Percentiles rank a stretch among this genome's conserved stretches.
Conservation (phyloP, 2,797 vertebrate species). For the Setipinna tenuifilis region DNA sequence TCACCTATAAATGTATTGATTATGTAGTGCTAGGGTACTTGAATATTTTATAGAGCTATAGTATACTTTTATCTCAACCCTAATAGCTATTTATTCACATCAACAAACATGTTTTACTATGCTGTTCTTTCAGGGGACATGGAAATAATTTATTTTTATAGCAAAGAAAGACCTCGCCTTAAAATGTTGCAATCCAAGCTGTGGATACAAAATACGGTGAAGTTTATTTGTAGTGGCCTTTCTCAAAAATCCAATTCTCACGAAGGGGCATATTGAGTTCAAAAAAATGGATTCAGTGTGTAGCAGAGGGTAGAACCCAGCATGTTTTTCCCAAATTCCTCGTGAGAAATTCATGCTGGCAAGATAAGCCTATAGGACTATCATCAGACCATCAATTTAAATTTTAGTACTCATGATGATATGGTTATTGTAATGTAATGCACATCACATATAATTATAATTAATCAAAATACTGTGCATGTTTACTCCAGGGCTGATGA, state of each 20-base stretch:
- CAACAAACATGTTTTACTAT: not conserved
- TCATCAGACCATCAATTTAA: not conserved
- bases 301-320: not conserved
- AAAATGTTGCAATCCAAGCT: not conserved
- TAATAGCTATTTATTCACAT: not conserved
- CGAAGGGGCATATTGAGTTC: not conserved
- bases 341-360: not conserved
- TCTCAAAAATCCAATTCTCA: not conserved
- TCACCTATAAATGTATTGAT: not conserved
- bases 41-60: not conserved
- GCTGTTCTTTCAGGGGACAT: not conserved
- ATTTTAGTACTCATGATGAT: not conserved
- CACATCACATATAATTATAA: not conserved
- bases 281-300: not conserved
- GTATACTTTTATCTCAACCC: not conserved
- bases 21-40: not conserved
- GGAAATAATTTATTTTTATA: not conserved
- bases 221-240: not conserved
- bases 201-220: not conserved
- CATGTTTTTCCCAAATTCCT: not conserved
- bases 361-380: not conserved
- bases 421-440: not conserved
- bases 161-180: not conserved
- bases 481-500: not conserved
- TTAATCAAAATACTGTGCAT: not conserved